phyloP scores from a whole-genome alignment of 1,140 invertebrate species.

The Stegodyphus mimosarum region DNA sequence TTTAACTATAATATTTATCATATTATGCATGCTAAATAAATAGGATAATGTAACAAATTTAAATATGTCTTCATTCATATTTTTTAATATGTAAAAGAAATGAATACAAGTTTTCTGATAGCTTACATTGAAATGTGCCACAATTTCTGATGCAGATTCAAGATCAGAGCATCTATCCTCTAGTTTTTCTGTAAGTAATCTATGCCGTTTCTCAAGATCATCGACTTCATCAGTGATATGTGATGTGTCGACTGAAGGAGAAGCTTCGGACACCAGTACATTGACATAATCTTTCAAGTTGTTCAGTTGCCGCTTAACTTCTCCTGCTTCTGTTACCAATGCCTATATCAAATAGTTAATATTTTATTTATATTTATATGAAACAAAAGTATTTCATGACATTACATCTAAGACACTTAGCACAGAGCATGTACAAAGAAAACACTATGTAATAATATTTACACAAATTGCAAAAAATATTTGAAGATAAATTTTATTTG shows the following conservation, averaged over 20 bases:
- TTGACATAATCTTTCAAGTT: slow-evolving; percentile 77
- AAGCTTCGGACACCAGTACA: slow-evolving; percentile 79
- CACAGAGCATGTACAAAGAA: too few relatives aligned
- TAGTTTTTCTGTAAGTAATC: slow-evolving; percentile 80
- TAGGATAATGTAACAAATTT: too few relatives aligned
- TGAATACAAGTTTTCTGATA: not conserved
- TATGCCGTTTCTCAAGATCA: slow-evolving; percentile 80
- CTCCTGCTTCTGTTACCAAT: slow-evolving; percentile 73
- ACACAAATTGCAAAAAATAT: too few relatives aligned
- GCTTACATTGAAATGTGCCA: slow-evolving; percentile 81
- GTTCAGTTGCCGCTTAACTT: slow-evolving; percentile 82
- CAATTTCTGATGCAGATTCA: slow-evolving; percentile 86
- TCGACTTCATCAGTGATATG: slow-evolving; percentile 83
- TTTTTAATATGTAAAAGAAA: too few relatives aligned
- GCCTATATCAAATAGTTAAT: slow-evolving; percentile 13
- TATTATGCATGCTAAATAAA: too few relatives aligned
- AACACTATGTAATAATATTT: too few relatives aligned
- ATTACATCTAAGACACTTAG: not conserved
- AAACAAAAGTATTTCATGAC: not conserved
- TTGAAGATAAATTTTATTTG: too few relatives aligned
- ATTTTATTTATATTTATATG: not conserved
- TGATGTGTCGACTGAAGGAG: slow-evolving; percentile 74
- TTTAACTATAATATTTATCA: too few relatives aligned
- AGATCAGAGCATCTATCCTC: slow-evolving; percentile 83
- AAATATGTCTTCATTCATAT: too few relatives aligned